These are phyloP conservation scores for Slavum lentiscoides DNA, from an alignment of 2,888 invertebrate genomes.

Conservation along the genomic window DNA sequence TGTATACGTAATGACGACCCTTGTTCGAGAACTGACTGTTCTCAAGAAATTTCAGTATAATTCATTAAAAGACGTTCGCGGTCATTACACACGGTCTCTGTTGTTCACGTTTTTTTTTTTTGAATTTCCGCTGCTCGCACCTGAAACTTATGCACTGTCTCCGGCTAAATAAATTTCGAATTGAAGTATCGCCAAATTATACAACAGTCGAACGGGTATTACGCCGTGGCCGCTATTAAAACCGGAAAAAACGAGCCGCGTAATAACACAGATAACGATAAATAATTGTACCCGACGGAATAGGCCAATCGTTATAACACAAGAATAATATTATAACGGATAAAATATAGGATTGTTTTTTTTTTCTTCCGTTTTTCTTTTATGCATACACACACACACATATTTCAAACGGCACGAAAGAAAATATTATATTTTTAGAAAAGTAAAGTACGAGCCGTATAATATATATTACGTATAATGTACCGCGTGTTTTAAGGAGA, in stretches of 20 bases:
- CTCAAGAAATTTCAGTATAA: background rate
- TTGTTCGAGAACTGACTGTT: too few relatives aligned
- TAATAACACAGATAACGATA: background rate
- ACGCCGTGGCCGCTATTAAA: background rate
- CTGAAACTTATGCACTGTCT: background rate
- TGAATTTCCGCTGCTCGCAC: background rate
- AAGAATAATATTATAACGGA: background rate
- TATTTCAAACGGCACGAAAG: too few relatives aligned
- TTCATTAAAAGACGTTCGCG: constrained; percentile 21
- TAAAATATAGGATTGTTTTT: too few relatives aligned
- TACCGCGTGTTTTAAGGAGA: too few relatives aligned
- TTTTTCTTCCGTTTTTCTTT: too few relatives aligned
- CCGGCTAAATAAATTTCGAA: too few relatives aligned
- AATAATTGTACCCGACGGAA: background rate
- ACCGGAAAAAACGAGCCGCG: background rate
- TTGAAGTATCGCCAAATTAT: too few relatives aligned
- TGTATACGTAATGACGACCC: background rate
- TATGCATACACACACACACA: too few relatives aligned
- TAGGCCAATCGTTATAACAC: background rate
- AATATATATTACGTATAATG: too few relatives aligned
- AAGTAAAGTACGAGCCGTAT: too few relatives aligned
- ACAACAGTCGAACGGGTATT: too few relatives aligned
- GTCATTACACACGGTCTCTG: constrained; percentile 9
- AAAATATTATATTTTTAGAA: too few relatives aligned
- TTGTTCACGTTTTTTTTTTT: background rate